Base-by-base conservation (phyloP, 2,113 vertebrate species). In the Pyxicephalus adspersus region DNA sequence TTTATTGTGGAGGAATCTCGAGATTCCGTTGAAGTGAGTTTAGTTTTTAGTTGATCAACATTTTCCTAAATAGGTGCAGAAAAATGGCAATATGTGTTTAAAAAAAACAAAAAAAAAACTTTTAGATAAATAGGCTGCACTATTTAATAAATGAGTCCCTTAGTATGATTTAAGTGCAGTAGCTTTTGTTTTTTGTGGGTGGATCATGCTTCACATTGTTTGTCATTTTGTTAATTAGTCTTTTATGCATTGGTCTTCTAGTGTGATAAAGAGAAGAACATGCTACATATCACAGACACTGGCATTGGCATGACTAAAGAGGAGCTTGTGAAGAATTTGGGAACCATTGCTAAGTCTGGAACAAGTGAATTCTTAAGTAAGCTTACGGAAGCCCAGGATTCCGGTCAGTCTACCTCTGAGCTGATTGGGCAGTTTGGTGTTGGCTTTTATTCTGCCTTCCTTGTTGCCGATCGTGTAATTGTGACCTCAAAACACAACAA, bases 241-340 rank as follows among this genome's bases (percentile, higher is more conserved):
- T 5, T 20, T 16, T 20, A 29, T 64, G 9, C 64, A 34, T 77
- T 84, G 77, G 29, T 4, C 83, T 85, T 73, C 1, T 65, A 99
- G 98, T 96, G 96, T 84, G 98, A 99, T 86, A 99, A 99, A 86
- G 98, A 99, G 84, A 99, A 95, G 92, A 99, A 99, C 83, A 95
- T 99, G 95, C 93, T 99, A 26, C 98, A 99, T 50, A 94, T 99
- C 87, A 99, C 96, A 19, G 98, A 99, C 84, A 98, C 97, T 0
- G 98, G 98, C 57, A 91, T 99, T 79, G 98, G 98, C 85, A 99
- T 99, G 98, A 99, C 97, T 66, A 97, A 96, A 84, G 96, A 98
- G 0, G 98, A 99, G 28, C 83, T 99, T 31, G 93, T 99, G 34
- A 99, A 93, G 89, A 99, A 99, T 86, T 86, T 99, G 84, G 98